phyloP scores from a whole-genome alignment of 2,113 vertebrate genomes.

The Arothron firmamentum region DNA sequence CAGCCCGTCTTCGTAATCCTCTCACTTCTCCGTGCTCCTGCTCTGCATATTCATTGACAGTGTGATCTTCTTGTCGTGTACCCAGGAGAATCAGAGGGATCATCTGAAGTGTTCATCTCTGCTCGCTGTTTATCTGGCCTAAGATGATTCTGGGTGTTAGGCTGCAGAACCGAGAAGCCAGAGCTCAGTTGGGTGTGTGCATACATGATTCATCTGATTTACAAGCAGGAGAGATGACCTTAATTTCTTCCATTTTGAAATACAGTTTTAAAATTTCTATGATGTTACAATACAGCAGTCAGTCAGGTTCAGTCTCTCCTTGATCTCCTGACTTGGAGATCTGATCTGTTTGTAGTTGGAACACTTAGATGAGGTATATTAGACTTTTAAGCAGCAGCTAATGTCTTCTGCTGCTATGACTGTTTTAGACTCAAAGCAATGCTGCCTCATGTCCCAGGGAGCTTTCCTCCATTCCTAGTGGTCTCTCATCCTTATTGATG shows the following conservation, averaged over 20 bases:
- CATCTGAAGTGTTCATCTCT: slow-evolving; percentile 69
- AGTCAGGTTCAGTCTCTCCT: too few species aligned
- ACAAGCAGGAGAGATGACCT: slow-evolving; percentile 47
- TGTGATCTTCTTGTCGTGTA: slow-evolving; percentile 65
- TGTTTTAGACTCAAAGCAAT: slow-evolving; percentile 56
- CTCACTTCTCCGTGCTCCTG: slow-evolving; percentile 21
- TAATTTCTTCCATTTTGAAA: slow-evolving; percentile 24
- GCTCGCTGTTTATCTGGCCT: slow-evolving; percentile 59
- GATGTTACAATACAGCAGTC: too few species aligned
- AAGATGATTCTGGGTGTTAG: slow-evolving; percentile 43
- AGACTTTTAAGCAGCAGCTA: not conserved
- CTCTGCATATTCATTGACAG: slow-evolving; percentile 65
- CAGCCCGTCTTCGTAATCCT: slow-evolving; percentile 21
- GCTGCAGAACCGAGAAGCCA: slow-evolving; percentile 43
- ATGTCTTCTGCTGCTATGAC: not conserved
- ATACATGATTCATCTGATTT: slow-evolving; percentile 76
- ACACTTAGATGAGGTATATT: not conserved
- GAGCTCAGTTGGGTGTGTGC: slow-evolving; percentile 66
- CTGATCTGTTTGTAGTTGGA: too few species aligned
- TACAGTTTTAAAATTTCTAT: not conserved
- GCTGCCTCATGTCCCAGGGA: slow-evolving; percentile 58
- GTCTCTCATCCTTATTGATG: slow-evolving; percentile 55
- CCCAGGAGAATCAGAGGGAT: slow-evolving; percentile 54
- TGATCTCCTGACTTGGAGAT: too few species aligned
- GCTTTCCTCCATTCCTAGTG: slow-evolving; percentile 44